phyloP scores from a whole-genome alignment of 2,797 vertebrate species.

The Alosa sapidissima region DNA sequence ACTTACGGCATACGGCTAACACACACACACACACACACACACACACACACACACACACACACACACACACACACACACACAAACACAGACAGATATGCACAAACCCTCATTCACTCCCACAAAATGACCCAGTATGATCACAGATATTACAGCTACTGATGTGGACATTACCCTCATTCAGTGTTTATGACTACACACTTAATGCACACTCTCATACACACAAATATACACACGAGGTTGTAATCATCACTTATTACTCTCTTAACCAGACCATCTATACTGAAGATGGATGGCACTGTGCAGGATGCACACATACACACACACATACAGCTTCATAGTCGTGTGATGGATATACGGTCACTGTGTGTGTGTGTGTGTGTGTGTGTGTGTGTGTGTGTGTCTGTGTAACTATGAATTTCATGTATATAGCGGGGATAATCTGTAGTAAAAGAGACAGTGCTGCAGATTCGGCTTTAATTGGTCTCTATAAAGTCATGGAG shows the following conservation, averaged over 20 bases:
- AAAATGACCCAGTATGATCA: conserved; percentile 4
- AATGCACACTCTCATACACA: background rate
- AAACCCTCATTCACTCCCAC: background rate
- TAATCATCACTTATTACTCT: background rate
- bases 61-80: background rate
- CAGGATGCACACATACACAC: background rate
- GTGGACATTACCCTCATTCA: conserved; percentile 18
- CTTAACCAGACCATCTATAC: conserved; percentile 6
- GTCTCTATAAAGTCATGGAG: conserved; percentile 40
- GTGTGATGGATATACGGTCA: background rate
- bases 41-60: background rate
- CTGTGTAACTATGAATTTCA: conserved; percentile 42
- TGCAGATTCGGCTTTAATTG: conserved; percentile 44
- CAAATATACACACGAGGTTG: background rate
- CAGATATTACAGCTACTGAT: conserved; percentile 13
- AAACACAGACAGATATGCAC: background rate
- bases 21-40: background rate
- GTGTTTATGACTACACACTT: conserved; percentile 14
- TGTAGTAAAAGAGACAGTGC: conserved; percentile 37
- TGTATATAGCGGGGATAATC: conserved; percentile 50
- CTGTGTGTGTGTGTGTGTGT: conserved; percentile 12
- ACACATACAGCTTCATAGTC: background rate
- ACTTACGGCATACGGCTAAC: background rate
- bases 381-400: conserved; percentile 24
- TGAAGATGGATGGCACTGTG: background rate